Conservation (phyloP, 2,888 invertebrate species). For the Dasypolia templi region DNA sequence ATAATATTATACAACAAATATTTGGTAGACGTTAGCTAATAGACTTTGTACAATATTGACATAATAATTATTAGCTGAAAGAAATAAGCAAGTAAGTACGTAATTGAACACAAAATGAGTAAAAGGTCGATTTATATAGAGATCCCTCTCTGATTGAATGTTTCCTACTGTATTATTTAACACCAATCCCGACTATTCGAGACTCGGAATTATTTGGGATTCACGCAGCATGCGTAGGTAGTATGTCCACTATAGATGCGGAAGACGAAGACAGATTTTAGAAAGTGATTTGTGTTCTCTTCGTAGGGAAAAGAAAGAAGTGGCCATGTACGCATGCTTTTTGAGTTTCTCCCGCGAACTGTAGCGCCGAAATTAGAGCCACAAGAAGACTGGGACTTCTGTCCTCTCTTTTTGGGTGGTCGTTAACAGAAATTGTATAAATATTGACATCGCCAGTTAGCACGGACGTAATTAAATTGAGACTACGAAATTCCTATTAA, state of each 20-base stretch:
- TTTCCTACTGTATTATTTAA: too few species aligned
- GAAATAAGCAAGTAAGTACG: constrained; percentile 13
- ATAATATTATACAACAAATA: constrained; percentile 40
- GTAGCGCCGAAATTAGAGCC: too few species aligned
- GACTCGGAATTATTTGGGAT: too few species aligned
- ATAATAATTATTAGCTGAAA: constrained; percentile 29
- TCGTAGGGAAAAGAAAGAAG: too few species aligned
- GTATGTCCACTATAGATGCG: too few species aligned
- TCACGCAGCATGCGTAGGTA: too few species aligned
- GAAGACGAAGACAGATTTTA: too few species aligned
- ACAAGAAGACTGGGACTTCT: constrained; percentile 11
- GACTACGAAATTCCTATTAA: constrained; percentile 17
- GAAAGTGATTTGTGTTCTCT: too few species aligned
- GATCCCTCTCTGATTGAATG: too few species aligned
- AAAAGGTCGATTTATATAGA: constrained; percentile 10
- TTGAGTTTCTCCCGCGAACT: too few species aligned
- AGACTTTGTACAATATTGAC: constrained; percentile 32
- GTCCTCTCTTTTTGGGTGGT: not conserved
- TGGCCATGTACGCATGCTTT: too few species aligned
- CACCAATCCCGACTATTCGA: too few species aligned
- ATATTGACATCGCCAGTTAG: constrained; percentile 31
- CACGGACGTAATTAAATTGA: constrained; percentile 2
- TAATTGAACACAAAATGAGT: not conserved
- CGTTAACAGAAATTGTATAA: constrained; percentile 18
- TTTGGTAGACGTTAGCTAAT: constrained; percentile 37